Evolutionary conservation across 2,888 invertebrate species (phyloP).

Genomic region (Phengaris alcon): DNA sequence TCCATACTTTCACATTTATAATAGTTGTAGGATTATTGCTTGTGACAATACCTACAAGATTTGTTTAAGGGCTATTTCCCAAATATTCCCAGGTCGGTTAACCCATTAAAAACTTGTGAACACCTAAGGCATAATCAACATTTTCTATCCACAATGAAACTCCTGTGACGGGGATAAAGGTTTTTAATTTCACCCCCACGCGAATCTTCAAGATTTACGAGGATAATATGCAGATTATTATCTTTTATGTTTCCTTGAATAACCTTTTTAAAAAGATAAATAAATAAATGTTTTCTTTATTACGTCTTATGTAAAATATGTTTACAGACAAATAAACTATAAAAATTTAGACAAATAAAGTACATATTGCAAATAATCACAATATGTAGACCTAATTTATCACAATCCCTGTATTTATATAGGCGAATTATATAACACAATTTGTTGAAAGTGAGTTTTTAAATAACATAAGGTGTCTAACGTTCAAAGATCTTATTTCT

Average conservation of each 20-base stretch:
- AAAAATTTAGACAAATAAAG: too few relatives aligned
- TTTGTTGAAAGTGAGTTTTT: neutral
- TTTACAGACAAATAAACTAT: too few relatives aligned
- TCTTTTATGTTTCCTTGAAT: constrained; percentile 3
- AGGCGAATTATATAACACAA: too few relatives aligned
- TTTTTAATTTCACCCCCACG: neutral
- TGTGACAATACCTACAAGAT: neutral
- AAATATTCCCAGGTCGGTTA: neutral
- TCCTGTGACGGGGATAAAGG: neutral
- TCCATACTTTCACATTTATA: too few relatives aligned
- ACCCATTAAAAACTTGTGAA: constrained; percentile 6
- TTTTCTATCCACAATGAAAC: neutral
- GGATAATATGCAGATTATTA: constrained; percentile 8
- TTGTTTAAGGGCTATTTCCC: neutral
- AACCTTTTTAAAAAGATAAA: neutral
- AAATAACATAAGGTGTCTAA: neutral
- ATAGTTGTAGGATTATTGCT: too few relatives aligned
- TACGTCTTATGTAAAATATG: neutral
- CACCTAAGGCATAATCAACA: neutral
- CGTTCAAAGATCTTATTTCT: too few relatives aligned
- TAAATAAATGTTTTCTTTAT: neutral
- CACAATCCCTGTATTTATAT: too few relatives aligned
- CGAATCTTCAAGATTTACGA: neutral
- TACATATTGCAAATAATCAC: neutral
- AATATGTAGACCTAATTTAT: neutral